Percentiles rank a stretch among this genome's conserved stretches.
These are phyloP conservation scores for Sciaenops ocellatus DNA, from an alignment of 2,797 vertebrate species.

Conservation along the genomic window DNA sequence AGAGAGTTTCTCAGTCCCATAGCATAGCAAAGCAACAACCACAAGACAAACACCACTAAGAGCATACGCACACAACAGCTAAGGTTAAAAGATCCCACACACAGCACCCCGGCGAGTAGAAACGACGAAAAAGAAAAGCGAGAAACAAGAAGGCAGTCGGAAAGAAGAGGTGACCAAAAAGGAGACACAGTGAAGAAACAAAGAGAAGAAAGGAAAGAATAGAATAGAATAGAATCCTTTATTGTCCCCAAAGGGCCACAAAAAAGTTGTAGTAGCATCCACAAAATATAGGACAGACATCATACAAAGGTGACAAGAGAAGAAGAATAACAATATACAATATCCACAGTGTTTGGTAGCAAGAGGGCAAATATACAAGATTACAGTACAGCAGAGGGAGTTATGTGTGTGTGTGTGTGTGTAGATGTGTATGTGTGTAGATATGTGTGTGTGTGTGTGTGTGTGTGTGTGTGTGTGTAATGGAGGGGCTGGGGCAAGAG, in stretches of 20 bases:
- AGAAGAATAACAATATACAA: slow-evolving; percentile 88
- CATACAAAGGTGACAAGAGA: slow-evolving; percentile 86
- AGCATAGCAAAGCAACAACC: slow-evolving; percentile 73
- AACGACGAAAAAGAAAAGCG: slow-evolving; percentile 38
- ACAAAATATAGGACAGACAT: slow-evolving; percentile 87
- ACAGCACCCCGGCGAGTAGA: slow-evolving; percentile 48
- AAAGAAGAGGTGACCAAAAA: slow-evolving; percentile 62
- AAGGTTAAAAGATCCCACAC: slow-evolving; percentile 55
- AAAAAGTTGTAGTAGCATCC: slow-evolving; percentile 82
- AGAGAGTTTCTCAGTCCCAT: slow-evolving; percentile 84
- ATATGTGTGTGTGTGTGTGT: slow-evolving; percentile 9
- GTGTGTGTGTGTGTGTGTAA: slow-evolving; percentile 11
- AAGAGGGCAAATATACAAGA: slow-evolving; percentile 87
- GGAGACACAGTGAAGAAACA: slow-evolving; percentile 74
- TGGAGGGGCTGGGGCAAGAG: slow-evolving; percentile 52
- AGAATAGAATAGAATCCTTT: slow-evolving; percentile 89
- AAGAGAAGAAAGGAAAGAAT: slow-evolving; percentile 79
- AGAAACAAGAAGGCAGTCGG: slow-evolving; percentile 54
- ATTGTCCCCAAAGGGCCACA: slow-evolving; percentile 86
- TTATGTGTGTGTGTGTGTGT: slow-evolving; percentile 23
- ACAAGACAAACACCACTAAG: slow-evolving; percentile 46
- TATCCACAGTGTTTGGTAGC: slow-evolving; percentile 88
- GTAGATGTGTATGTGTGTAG: slow-evolving; percentile 10
- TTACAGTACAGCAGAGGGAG: slow-evolving; percentile 78
- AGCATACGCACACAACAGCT: slow-evolving; percentile 38